These are phyloP conservation scores for Anoura caudifer DNA, from an alignment of 2,113 vertebrate species.

Conservation along the genomic window DNA sequence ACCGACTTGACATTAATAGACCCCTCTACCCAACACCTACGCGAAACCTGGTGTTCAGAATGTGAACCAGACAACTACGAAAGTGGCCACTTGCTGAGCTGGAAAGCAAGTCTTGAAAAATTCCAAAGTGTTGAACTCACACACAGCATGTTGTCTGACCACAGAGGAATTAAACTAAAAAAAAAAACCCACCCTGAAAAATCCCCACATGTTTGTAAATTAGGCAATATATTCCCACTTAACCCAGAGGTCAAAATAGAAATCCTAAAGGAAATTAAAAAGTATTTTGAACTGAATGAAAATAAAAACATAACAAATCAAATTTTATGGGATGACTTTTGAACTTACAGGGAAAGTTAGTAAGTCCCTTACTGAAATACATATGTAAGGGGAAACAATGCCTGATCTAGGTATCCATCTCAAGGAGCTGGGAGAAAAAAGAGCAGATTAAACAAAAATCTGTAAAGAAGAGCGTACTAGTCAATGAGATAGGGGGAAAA, in stretches of 20 bases:
- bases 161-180: background rate
- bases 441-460: background rate
- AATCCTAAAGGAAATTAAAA: conserved; percentile 31
- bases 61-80: background rate
- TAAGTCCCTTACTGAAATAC: background rate
- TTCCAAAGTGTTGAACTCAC: background rate
- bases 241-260: background rate
- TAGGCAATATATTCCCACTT: background rate
- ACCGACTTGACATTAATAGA: background rate
- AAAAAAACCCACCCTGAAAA: background rate
- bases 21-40: background rate
- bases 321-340: background rate
- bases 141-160: background rate
- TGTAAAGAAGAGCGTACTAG: background rate
- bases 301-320: conserved; percentile 21
- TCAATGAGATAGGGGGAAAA: background rate
- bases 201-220: background rate
- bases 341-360: background rate
- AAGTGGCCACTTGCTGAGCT: background rate
- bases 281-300: background rate
- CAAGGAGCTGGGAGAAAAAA: background rate
- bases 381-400: background rate
- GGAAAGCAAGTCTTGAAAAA: background rate
- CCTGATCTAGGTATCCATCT: background rate
- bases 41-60: background rate